Evolutionary conservation across 2,888 invertebrate genomes (phyloP).

Genomic region (Drosophila maculinotata): DNA sequence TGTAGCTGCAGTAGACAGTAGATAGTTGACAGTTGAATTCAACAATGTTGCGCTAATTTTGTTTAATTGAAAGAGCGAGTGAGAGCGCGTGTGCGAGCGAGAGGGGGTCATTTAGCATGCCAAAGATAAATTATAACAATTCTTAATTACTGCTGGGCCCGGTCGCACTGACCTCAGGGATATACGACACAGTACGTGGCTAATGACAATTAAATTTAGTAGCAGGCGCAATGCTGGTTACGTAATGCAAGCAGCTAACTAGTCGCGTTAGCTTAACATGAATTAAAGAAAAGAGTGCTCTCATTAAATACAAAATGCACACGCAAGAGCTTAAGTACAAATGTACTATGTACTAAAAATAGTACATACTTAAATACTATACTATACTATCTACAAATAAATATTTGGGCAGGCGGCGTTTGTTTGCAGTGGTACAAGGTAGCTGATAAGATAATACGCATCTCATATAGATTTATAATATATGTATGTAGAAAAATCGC

Average conservation of each 20-base stretch:
- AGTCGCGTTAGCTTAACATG: constrained; percentile 24
- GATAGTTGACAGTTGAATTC: constrained; percentile 23
- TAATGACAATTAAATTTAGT: constrained; percentile 55
- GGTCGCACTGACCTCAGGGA: constrained; percentile 44
- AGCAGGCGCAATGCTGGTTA: constrained; percentile 42
- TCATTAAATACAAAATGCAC: constrained; percentile 15
- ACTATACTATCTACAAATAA: constrained; percentile 16
- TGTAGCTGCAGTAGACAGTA: constrained; percentile 15
- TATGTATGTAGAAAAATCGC: background rate
- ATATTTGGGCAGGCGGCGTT: constrained; percentile 27
- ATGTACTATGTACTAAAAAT: background rate
- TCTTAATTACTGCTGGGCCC: constrained; percentile 61
- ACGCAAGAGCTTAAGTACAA: background rate
- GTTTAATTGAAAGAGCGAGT: constrained; percentile 57
- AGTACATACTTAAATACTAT: background rate
- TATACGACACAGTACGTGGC: constrained; percentile 28
- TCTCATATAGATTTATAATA: background rate
- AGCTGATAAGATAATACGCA: constrained; percentile 50
- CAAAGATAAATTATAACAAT: constrained; percentile 53
- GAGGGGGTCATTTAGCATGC: constrained; percentile 51
- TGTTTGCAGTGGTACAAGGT: constrained; percentile 6
- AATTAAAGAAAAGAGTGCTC: constrained; percentile 11
- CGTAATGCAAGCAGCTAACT: constrained; percentile 52
- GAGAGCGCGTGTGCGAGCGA: background rate
- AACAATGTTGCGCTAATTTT: constrained; percentile 44